Evolutionary conservation across 2,113 vertebrate genomes (phyloP).

Genomic region (Sinocyclocheilus anophthalmus): DNA sequence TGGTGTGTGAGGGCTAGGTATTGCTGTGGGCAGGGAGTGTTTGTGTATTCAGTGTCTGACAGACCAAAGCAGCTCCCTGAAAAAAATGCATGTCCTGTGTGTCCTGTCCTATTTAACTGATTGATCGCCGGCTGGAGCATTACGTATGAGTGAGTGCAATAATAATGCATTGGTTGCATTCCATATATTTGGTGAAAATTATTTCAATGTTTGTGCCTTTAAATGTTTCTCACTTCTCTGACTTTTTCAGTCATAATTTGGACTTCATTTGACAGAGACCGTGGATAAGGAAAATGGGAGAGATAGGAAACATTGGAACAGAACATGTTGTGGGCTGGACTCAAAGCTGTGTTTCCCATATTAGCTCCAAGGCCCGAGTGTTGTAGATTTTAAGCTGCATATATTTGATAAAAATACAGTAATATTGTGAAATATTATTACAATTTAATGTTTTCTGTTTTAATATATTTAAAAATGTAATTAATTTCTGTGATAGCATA

Average conservation of each 20-base stretch:
- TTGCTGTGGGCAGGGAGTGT: conserved; percentile 25
- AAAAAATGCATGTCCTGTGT: conserved; percentile 28
- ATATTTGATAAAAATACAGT: no score
- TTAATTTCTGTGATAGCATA: no score
- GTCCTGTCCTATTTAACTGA: conserved; percentile 21
- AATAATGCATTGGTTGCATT: conserved; percentile 11
- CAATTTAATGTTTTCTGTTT: no score
- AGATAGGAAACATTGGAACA: neutral
- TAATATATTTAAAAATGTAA: no score
- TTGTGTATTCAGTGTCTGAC: conserved; percentile 42
- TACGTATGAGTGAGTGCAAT: neutral
- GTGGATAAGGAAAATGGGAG: neutral
- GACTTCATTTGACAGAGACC: neutral
- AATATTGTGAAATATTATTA: no score
- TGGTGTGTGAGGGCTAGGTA: conserved; percentile 25
- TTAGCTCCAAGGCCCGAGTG: neutral
- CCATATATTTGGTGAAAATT: neutral
- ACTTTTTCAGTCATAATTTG: no score
- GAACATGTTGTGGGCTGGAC: neutral
- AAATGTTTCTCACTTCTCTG: no score
- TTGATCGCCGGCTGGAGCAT: conserved; percentile 25
- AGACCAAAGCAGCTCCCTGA: conserved; percentile 46
- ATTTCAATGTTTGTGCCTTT: neutral
- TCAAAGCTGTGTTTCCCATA: neutral
- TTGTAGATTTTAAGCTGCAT: neutral